Conservation (phyloP, 2,113 vertebrate genomes). For the Panthera leo region DNA sequence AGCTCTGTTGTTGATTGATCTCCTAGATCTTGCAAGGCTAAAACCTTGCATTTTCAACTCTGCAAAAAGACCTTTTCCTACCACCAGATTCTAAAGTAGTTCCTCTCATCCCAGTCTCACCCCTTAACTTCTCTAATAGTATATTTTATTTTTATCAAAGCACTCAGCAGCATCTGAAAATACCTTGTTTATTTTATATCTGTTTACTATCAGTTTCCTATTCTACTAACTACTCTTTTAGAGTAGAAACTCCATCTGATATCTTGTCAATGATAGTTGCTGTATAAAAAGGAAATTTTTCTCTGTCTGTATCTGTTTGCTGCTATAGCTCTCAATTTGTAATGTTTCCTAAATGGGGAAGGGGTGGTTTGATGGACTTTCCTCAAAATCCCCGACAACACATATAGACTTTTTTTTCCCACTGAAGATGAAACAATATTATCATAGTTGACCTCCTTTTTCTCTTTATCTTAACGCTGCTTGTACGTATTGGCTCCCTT, state of each 20-base stretch:
- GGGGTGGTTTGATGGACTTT: neutral
- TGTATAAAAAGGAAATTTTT: neutral
- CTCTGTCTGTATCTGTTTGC: neutral
- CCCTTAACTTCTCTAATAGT: neutral
- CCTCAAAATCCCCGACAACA: neutral
- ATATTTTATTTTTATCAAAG: neutral
- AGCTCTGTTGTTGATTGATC: neutral
- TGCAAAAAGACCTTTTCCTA: neutral
- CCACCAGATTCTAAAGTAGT: neutral
- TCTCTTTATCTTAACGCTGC: neutral
- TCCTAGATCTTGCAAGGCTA: neutral
- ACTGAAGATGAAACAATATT: neutral
- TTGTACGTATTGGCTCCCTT: neutral
- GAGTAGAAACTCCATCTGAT: neutral
- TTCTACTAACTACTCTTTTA: neutral
- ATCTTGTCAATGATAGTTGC: neutral
- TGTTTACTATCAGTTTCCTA: neutral
- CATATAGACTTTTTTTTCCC: neutral
- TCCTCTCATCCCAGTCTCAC: neutral
- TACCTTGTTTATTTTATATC: neutral
- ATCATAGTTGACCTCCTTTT: neutral
- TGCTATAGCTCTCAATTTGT: neutral
- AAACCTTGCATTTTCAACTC: neutral
- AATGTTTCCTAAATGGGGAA: neutral
- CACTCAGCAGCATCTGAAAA: neutral